Conservation (phyloP, 2,888 invertebrate genomes). For the Gnatocerus cornutus region DNA sequence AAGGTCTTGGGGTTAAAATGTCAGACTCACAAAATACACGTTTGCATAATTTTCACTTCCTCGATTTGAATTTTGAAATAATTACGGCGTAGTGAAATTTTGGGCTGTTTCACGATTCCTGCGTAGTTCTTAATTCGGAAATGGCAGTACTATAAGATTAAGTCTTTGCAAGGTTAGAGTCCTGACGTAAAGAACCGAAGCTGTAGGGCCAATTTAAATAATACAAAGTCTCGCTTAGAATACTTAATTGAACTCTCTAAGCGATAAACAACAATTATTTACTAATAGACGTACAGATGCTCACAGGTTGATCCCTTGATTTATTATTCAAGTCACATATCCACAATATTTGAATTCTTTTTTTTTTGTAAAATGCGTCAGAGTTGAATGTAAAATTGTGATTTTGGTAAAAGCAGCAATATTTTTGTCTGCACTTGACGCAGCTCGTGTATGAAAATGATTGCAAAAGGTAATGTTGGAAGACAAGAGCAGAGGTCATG, state of each 20-base stretch:
- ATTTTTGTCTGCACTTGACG: no score
- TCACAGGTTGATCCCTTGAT: conserved; percentile 55
- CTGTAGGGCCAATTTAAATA: conserved; percentile 53
- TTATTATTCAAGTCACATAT: conserved; percentile 50
- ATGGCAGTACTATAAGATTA: conserved; percentile 21
- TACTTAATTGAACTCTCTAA: conserved; percentile 62
- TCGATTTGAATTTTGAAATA: no score
- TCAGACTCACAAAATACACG: no score
- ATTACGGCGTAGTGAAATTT: no score
- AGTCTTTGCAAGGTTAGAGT: conserved; percentile 38
- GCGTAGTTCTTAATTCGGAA: conserved; percentile 16
- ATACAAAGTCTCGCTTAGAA: conserved; percentile 55
- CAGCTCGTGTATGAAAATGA: background rate
- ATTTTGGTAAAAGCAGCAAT: no score
- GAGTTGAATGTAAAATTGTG: no score
- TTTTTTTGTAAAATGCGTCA: conserved; percentile 12
- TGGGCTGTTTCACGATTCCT: background rate
- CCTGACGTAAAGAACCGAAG: conserved; percentile 43
- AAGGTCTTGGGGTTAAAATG: no score
- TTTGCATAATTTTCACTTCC: no score
- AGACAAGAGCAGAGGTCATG: conserved; percentile 50
- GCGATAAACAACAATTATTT: conserved; percentile 66
- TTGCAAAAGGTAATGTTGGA: conserved; percentile 2
- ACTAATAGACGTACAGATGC: conserved; percentile 63
- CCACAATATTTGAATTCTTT: conserved; percentile 15